Evolutionary conservation across 2,888 invertebrate genomes (phyloP).

Genomic region (Drosophila cognata): DNA sequence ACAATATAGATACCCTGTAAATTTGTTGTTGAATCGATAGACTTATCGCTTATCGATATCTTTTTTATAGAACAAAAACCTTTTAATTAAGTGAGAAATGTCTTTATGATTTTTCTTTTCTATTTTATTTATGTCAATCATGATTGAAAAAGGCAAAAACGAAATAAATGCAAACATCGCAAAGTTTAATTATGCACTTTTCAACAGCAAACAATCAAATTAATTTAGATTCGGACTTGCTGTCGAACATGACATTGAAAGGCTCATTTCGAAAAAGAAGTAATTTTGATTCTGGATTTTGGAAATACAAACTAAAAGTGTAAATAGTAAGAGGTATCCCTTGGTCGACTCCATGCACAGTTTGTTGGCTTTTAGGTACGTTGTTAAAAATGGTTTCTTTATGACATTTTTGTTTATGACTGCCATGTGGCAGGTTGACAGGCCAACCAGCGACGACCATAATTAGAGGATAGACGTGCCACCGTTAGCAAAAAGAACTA

Average conservation of each 20-base stretch:
- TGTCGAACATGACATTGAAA: background rate
- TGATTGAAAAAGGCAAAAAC: background rate
- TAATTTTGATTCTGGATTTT: background rate
- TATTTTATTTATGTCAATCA: background rate
- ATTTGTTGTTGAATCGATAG: too few species aligned
- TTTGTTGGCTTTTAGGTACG: conserved; percentile 10
- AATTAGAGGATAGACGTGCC: conserved; percentile 66
- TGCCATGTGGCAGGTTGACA: conserved; percentile 63
- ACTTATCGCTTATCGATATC: background rate
- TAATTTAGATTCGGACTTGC: background rate
- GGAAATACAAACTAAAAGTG: background rate
- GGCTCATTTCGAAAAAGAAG: background rate
- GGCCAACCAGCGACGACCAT: conserved; percentile 52
- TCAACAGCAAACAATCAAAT: background rate
- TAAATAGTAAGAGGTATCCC: background rate
- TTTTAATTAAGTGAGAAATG: too few species aligned
- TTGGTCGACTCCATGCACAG: background rate
- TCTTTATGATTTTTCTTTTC: background rate
- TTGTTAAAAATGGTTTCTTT: conserved; percentile 69
- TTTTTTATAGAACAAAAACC: background rate
- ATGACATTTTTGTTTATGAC: conserved; percentile 77
- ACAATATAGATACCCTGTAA: conserved; percentile 37
- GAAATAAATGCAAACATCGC: background rate
- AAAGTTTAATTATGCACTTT: background rate
- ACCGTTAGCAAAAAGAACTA: conserved; percentile 23